Evolutionary conservation across 2,797 vertebrate species (phyloP).

Genomic region (Sebastes taczanowskii): DNA sequence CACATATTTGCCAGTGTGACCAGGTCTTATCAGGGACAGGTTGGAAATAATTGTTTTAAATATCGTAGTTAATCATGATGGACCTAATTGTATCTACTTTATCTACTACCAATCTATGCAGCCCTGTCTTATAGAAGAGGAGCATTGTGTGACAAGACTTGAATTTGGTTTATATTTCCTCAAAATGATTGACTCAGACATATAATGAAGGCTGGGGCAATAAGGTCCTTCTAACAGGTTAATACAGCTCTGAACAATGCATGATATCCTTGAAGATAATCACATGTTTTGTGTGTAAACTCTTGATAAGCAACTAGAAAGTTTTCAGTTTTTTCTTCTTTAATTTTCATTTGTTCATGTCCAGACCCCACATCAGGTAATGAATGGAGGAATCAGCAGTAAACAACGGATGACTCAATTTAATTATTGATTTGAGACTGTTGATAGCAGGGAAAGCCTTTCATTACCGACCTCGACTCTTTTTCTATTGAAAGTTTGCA

Average conservation of each 20-base stretch:
- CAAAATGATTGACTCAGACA: neutral
- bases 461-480: neutral
- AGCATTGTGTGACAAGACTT: rapidly evolving
- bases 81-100: too few species aligned
- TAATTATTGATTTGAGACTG: constrained; percentile 18
- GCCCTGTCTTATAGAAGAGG: too few species aligned
- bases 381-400: neutral
- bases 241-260: neutral
- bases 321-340: neutral
- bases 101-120: too few species aligned
- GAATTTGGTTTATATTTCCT: too few species aligned
- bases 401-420: constrained; percentile 6
- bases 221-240: too few species aligned
- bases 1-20: too few species aligned
- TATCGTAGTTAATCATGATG: too few species aligned
- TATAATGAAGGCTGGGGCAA: neutral
- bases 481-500: neutral
- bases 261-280: neutral
- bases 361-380: neutral
- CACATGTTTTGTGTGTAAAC: neutral
- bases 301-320: neutral
- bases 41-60: too few species aligned
- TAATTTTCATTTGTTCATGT: neutral
- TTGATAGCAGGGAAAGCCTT: neutral
- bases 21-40: too few species aligned